Evolutionary conservation across 2,888 invertebrate species (phyloP), one percentile per base, ranked within the genome.

Genomic region (Nemoura dubitans): DNA sequence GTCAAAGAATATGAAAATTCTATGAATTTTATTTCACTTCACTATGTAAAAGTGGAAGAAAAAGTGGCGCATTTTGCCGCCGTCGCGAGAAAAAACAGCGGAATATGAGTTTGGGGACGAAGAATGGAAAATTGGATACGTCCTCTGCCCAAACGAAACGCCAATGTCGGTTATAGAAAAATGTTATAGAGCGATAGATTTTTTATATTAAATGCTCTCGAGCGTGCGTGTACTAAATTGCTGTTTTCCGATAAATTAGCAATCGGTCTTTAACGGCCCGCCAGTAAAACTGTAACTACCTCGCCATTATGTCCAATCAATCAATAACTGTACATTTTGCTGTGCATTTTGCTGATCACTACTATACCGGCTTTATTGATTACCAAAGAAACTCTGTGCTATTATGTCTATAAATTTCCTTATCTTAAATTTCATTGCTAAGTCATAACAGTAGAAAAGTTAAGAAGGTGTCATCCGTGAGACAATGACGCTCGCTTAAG

Each of bases 91-190:
- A 59, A 59, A 59, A 59, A 59, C 59, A 59, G 21, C 36, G 10
- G 14, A 3, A 21, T 59, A 59, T 59, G 59, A 59, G 59, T 7
- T 59, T 14, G 59, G 59, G 59, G 21, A 59, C 21, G 21, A 21
- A 59, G 59, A 59, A 59, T 59, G 59, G 59, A 59, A 59, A 59
- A 59, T 59, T 59, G 59, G 59, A 59, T 59, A 21, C 59, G 59
- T 59, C 21, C 59, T 59, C 10, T 21, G 59, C 2, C 59, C 6
- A 59, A 21, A 21, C 59, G 21, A 59, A 59, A 59, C 14, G 59
- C 59, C 59, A 16, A 21, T 59, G 59, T 59, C 14, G 59, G 3
- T 59, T 59, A 59, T 59, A 59, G 59, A 21, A 59, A 59, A 36
- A 59, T 7, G 59, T 59, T 7, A 59, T 59, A 59, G 6, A 59